phyloP scores from a whole-genome alignment of 2,113 vertebrate genomes.

The Dicrurus megarhynchus region DNA sequence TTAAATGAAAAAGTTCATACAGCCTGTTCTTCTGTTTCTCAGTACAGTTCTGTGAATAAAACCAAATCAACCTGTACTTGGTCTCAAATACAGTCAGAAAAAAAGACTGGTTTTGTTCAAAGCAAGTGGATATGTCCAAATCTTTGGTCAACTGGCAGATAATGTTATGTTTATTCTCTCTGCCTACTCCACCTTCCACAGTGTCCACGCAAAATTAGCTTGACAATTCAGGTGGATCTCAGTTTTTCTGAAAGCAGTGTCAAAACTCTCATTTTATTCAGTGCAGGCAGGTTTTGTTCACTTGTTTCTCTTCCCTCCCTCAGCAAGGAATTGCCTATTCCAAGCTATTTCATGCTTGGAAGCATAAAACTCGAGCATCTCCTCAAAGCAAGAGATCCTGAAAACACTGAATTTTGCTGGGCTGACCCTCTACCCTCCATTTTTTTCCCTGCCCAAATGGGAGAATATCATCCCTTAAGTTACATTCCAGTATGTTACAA shows the following conservation, averaged over 20 bases:
- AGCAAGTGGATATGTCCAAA: neutral
- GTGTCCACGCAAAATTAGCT: neutral
- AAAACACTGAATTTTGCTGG: neutral
- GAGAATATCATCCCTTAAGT: neutral
- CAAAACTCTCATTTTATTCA: neutral
- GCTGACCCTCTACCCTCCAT: neutral
- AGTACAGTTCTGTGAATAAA: neutral
- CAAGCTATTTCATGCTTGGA: neutral
- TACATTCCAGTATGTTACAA: neutral
- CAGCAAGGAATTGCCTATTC: neutral
- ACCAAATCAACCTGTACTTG: neutral
- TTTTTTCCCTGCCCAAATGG: neutral
- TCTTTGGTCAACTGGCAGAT: neutral
- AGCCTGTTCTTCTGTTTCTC: conserved; percentile 1
- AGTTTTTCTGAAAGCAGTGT: neutral
- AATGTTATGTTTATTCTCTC: neutral
- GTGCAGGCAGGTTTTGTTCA: neutral
- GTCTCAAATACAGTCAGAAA: neutral
- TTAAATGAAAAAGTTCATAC: neutral
- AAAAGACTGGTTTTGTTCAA: neutral
- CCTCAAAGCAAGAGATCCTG: neutral
- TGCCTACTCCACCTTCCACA: neutral
- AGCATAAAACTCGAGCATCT: neutral
- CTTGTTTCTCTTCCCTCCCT: neutral
- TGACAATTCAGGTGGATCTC: neutral